Conservation (phyloP, 1,140 invertebrate genomes). For the Drosophila saltans region DNA sequence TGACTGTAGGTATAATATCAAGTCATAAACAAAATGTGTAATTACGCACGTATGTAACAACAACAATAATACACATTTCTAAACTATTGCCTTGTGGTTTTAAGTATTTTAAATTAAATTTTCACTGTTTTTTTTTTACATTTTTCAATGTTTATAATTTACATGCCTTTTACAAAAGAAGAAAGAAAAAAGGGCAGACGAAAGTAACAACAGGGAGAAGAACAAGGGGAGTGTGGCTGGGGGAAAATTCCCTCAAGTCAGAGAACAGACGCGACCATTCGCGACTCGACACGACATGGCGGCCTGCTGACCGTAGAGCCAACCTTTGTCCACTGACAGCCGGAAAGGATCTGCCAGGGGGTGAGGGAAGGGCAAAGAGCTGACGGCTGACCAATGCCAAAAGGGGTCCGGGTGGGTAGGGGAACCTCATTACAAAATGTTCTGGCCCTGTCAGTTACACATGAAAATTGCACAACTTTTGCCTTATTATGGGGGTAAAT, state of each 20-base stretch:
- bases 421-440: conserved; percentile 73
- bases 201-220: neutral
- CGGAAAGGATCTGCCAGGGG: neutral
- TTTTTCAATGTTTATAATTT: conserved; percentile 73
- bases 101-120: conserved; percentile 36
- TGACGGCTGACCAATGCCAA: conserved; percentile 28
- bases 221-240: neutral
- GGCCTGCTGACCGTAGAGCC: conserved; percentile 34
- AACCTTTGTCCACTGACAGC: conserved; percentile 61
- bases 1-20: conserved; percentile 37
- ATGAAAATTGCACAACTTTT: conserved; percentile 82
- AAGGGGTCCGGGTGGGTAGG: neutral
- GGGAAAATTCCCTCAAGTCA: conserved; percentile 42
- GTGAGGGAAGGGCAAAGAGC: neutral
- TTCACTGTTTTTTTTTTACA: conserved; percentile 44
- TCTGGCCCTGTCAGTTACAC: conserved; percentile 74
- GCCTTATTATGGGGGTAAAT: conserved; percentile 67
- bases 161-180: conserved; percentile 24
- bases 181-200: neutral
- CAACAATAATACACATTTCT: conserved; percentile 42
- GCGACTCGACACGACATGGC: conserved; percentile 47
- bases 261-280: conserved; percentile 9
- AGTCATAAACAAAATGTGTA: conserved; percentile 74
- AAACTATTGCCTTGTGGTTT: conserved; percentile 10
- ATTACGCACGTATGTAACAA: conserved; percentile 52